A percentile compares a stretch with the other conserved stretches of the same genome.
phyloP scores from a whole-genome alignment of 2,797 vertebrate genomes.

The Columba guinea region DNA sequence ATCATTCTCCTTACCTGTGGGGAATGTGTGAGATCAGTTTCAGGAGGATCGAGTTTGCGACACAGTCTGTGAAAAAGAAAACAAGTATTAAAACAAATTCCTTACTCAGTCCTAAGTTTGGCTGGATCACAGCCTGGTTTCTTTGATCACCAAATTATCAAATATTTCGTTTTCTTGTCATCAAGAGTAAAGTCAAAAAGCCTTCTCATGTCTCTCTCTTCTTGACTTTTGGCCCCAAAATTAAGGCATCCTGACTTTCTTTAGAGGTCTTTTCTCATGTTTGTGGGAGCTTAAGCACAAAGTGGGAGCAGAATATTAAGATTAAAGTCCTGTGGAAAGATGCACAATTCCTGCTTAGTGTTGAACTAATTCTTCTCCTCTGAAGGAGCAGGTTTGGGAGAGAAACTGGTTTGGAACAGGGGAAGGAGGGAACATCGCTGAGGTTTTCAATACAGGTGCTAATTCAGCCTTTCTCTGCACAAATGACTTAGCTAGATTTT shows the following conservation, averaged over 20 bases:
- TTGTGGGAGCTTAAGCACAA: not conserved
- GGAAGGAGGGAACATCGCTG: not conserved
- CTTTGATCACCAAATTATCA: not conserved
- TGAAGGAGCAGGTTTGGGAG: not conserved
- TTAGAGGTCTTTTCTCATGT: not conserved
- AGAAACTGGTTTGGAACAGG: not conserved
- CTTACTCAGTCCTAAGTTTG: not conserved
- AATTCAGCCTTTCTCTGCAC: not conserved
- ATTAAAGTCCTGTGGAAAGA: not conserved
- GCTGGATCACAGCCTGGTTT: not conserved
- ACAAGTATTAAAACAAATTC: not conserved
- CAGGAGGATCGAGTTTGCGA: not conserved
- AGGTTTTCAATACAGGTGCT: not conserved
- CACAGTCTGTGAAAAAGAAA: slow-evolving; percentile 22
- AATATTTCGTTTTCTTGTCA: not conserved
- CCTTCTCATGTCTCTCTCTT: not conserved
- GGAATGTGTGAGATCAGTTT: not conserved
- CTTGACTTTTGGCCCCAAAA: not conserved
- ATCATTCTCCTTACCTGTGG: slow-evolving; percentile 43
- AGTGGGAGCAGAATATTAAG: not conserved
- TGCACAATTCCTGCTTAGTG: not conserved
- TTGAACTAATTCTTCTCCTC: not conserved
- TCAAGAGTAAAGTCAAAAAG: not conserved
- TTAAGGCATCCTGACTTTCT: not conserved
- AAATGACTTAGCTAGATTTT: not conserved